Conservation (phyloP, 2,797 vertebrate species). For the Trachurus trachurus region DNA sequence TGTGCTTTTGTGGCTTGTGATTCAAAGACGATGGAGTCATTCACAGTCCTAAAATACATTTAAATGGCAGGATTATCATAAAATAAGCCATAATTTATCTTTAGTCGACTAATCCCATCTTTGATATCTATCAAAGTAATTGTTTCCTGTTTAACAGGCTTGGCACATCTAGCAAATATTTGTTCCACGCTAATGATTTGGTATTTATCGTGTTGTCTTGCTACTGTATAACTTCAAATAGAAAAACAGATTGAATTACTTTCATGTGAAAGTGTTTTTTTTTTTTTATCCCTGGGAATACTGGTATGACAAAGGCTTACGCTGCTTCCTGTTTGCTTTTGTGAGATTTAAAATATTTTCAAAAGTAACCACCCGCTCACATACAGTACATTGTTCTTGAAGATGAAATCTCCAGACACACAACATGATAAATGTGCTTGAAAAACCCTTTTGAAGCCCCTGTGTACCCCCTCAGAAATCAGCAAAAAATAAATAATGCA, state of each 20-base stretch:
- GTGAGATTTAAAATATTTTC: slow-evolving; percentile 71
- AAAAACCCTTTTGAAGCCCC: slow-evolving; percentile 81
- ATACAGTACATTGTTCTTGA: slow-evolving; percentile 79
- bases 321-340: slow-evolving; percentile 56
- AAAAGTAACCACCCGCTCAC: slow-evolving; percentile 72
- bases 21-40: slow-evolving; percentile 65
- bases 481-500: slow-evolving; percentile 74
- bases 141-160: slow-evolving; percentile 75
- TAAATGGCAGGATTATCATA: slow-evolving; percentile 64
- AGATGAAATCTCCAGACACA: slow-evolving; percentile 76
- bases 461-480: slow-evolving; percentile 77
- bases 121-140: slow-evolving; percentile 58
- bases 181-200: slow-evolving; percentile 67
- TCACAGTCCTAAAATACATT: slow-evolving; percentile 70
- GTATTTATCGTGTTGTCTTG: slow-evolving; percentile 66
- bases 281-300: slow-evolving; percentile 74
- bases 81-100: slow-evolving; percentile 66
- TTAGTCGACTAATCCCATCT: slow-evolving; percentile 44
- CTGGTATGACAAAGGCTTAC: slow-evolving; percentile 61
- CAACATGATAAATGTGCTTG: slow-evolving; percentile 85
- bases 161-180: slow-evolving; percentile 81
- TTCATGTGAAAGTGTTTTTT: slow-evolving; percentile 61
- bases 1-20: slow-evolving; percentile 78
- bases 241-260: slow-evolving; percentile 62
- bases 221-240: slow-evolving; percentile 66